Conservation (phyloP, 2,113 vertebrate genomes). For the Percopsis transmontana region DNA sequence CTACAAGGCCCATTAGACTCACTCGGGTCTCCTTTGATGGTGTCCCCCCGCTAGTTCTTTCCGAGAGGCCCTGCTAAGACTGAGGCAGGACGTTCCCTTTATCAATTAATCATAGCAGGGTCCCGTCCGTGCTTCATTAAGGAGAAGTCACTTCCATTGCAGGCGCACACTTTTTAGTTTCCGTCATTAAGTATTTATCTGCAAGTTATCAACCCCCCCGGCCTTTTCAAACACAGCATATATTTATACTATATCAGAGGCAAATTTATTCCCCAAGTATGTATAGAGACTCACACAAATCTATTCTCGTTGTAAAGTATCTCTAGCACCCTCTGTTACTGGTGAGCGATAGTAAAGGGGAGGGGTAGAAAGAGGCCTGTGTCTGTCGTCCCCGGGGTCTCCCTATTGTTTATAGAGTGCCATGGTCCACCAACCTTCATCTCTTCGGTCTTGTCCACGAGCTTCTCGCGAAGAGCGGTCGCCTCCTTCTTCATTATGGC, state of each 20-base stretch:
- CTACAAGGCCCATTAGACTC: conserved; percentile 93
- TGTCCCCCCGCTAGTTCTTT: conserved; percentile 83
- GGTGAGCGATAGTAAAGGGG: too few relatives aligned
- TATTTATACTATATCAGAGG: neutral
- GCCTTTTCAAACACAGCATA: conserved; percentile 47
- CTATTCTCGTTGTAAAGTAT: too few relatives aligned
- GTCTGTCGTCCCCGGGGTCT: too few relatives aligned
- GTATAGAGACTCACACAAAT: too few relatives aligned
- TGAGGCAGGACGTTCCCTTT: conserved; percentile 89
- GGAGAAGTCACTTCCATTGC: conserved; percentile 93
- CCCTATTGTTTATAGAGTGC: too few relatives aligned
- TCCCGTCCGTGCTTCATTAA: conserved; percentile 98
- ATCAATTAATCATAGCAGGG: conserved; percentile 98
- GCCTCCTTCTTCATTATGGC: conserved; percentile 84
- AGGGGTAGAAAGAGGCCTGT: conserved; percentile 62
- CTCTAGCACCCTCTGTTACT: too few relatives aligned
- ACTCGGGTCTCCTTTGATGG: conserved; percentile 94
- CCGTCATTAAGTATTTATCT: conserved; percentile 98
- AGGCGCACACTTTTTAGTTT: conserved; percentile 79
- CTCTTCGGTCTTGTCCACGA: conserved; percentile 86
- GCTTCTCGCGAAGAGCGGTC: conserved; percentile 81
- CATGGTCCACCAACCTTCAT: conserved; percentile 84
- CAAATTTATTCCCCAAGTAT: too few relatives aligned
- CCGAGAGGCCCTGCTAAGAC: conserved; percentile 88
- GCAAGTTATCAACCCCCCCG: conserved; percentile 86